These are phyloP conservation scores for Pelagia noctiluca DNA, from an alignment of 30 jellyfish, hydroid and myxozoan species.

Conservation along the genomic window DNA sequence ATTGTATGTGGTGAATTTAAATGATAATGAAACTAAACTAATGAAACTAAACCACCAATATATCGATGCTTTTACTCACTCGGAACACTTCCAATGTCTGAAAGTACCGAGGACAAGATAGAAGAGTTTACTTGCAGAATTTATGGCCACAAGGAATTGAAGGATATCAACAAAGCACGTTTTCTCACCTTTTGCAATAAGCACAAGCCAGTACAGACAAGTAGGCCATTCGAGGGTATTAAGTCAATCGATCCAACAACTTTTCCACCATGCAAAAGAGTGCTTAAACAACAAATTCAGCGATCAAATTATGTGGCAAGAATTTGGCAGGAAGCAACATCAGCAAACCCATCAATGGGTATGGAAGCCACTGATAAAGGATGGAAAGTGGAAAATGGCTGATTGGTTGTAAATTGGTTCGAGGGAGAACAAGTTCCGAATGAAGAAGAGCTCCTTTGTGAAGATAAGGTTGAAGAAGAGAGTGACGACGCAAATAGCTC, in stretches of 20 bases:
- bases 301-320: constrained; percentile 1
- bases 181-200: not conserved
- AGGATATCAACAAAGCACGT: constrained; percentile 1
- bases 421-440: constrained; percentile 3
- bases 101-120: not conserved
- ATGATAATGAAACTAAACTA: no score
- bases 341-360: constrained; percentile 5
- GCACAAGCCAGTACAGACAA: not conserved
- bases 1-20: no score
- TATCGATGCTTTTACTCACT: not conserved
- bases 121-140: not conserved
- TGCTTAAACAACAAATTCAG: not conserved
- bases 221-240: not conserved
- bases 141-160: not conserved
- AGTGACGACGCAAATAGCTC: not conserved
- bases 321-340: constrained; percentile 5
- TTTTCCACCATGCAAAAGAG: not conserved
- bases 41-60: no score
- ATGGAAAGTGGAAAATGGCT: not conserved
- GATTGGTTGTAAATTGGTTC: not conserved
- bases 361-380: constrained; percentile 2
- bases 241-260: constrained; percentile 1
- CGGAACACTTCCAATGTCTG: not conserved
- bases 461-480: not conserved
- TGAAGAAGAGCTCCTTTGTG: constrained; percentile 1